Base-by-base conservation (phyloP, 2,113 vertebrate species). In the Nanorana parkeri region DNA sequence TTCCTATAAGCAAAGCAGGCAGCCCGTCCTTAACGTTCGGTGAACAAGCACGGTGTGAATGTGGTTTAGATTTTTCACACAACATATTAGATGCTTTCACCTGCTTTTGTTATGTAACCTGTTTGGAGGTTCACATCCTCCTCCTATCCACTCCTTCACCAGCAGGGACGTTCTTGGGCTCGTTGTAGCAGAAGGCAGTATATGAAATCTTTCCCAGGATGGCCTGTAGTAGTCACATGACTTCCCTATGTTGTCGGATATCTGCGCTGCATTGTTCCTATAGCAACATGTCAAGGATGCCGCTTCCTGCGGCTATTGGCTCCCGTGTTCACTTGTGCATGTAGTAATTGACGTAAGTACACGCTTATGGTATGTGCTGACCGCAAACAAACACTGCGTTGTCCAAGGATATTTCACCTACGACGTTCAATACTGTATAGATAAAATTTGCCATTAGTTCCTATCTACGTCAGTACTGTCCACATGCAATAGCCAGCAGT, bases 231-330 rank as follows among this genome's bases (percentile, higher is more conserved):
- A 16, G 54, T 74, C 71, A 74, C 71, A 58, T 36, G 71, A 74
- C 54, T 55, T 16, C 16, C 21, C 71, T 10, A 28, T 17, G 8
- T 20, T 5, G 26, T 73, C 54, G 21, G 13, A 4, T 55, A 20
- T 26, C 28, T 72, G 2, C 16, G 0, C 69, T 11, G 69, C 52
- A 73, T 60, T 74, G 71, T 74, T 74, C 20, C 54, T 60, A 74
- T 74, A 74, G 71, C 71, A 74, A 74, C 56, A 74, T 60, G 20
- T 58, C 17, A 58, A 60, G 71, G 71, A 36, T 58, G 26, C 20
- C 47, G 13, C 68, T 54, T n/a, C 20, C 17, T 23, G 15, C 13
- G 17, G 20, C 56, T 58, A 20, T 36, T 60, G 13, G 19, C 5
- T 60, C 17, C 47, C 28, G 19, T 8, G 5, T 17, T 28, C 47